Percentiles rank a stretch among this genome's conserved stretches.
Conservation (phyloP, 2,113 vertebrate species). For the Chaetops frenatus region DNA sequence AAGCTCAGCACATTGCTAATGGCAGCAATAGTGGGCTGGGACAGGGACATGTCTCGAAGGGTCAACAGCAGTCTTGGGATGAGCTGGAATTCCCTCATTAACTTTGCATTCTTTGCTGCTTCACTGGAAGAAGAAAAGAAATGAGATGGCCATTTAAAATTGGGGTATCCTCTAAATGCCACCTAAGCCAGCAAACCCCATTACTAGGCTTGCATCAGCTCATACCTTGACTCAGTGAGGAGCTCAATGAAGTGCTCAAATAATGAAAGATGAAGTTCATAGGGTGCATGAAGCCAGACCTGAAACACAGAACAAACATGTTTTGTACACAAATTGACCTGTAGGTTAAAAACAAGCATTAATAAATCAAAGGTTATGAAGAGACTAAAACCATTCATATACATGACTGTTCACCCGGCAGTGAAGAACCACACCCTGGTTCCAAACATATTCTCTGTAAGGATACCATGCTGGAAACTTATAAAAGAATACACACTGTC, state of each 20-base stretch:
- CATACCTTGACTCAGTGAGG: conserved; percentile 94
- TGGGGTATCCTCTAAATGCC: background rate
- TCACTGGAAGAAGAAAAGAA: conserved; percentile 75
- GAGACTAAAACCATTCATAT: background rate
- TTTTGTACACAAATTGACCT: background rate
- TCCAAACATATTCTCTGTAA: background rate
- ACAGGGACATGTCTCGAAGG: conserved; percentile 88
- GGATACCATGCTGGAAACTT: background rate
- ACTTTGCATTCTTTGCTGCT: conserved; percentile 91
- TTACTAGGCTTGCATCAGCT: background rate
- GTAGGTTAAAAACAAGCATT: background rate
- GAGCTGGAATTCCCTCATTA: conserved; percentile 94
- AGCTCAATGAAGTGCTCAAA: conserved; percentile 98
- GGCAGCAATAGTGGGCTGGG: conserved; percentile 89
- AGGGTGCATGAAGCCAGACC: conserved; percentile 98
- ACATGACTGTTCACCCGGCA: background rate
- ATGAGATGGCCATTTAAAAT: background rate
- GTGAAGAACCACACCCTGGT: background rate
- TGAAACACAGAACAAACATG: conserved; percentile 54
- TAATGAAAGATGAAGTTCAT: conserved; percentile 95
- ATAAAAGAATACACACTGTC: background rate
- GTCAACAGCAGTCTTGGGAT: conserved; percentile 92
- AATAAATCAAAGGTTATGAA: background rate
- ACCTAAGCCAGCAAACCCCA: background rate
- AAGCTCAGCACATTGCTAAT: conserved; percentile 94